These are phyloP conservation scores for Anableps anableps DNA, from an alignment of 2,797 vertebrate species.

Conservation along the genomic window DNA sequence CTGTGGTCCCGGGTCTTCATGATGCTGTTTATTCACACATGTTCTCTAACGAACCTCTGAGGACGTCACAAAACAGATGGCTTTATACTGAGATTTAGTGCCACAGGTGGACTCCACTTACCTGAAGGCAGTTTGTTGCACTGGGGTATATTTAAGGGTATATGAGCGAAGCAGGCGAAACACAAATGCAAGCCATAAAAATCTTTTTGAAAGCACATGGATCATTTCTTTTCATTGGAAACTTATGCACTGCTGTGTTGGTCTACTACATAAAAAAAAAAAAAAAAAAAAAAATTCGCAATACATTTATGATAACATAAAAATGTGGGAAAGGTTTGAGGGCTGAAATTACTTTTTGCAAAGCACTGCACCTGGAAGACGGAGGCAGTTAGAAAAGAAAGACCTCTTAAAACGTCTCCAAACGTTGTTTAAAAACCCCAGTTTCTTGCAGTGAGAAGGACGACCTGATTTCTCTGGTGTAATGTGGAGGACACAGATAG, in stretches of 20 bases:
- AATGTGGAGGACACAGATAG: constrained; percentile 23
- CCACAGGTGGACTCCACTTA: too few species aligned
- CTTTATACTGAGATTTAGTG: too few species aligned
- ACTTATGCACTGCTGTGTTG: not conserved
- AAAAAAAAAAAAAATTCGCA: too few species aligned
- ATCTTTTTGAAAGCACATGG: too few species aligned
- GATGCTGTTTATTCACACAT: too few species aligned
- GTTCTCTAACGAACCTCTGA: too few species aligned
- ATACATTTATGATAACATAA: not conserved
- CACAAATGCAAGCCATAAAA: too few species aligned
- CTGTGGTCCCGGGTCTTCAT: not conserved
- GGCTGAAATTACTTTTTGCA: not conserved
- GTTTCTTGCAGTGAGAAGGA: constrained; percentile 17
- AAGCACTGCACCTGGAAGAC: not conserved
- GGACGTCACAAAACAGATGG: too few species aligned
- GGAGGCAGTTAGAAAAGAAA: not conserved
- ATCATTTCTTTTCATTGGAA: not conserved
- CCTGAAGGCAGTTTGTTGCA: too few species aligned
- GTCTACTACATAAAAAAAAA: too few species aligned
- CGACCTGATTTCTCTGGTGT: constrained; percentile 53
- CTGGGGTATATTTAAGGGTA: too few species aligned
- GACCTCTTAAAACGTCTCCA: not conserved
- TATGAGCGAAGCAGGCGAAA: too few species aligned
- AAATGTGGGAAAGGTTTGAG: not conserved
- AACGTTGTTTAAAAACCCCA: not conserved